Evolutionary conservation across 2,888 invertebrate genomes (phyloP), one percentile per base, ranked within the genome.

Genomic region (Nomada hirtipes): DNA sequence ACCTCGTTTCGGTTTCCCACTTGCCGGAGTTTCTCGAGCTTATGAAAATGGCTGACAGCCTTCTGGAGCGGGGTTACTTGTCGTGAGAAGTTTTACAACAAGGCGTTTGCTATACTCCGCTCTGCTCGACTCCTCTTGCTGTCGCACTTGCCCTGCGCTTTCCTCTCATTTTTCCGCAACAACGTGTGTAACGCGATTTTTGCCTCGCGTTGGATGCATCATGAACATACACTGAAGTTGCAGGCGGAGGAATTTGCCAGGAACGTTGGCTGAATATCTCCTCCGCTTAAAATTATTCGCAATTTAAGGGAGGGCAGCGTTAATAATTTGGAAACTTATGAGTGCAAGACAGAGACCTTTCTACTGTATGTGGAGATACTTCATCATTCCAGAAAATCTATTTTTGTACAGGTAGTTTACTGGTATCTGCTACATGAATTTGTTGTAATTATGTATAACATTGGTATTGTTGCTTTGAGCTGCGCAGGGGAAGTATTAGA

Each of bases 41-140:
- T 85, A 83, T 84, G 86, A 88, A 86, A 89, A 89, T 88, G 85
- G 84, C 87, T 80, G 89, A 86, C 85, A 83, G 88, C 88, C 86
- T 88, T 83, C 78, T 75, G 78, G 83, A 81, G 77, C 82, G 69
- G 36, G 69, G 79, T 85, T 87, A 83, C 79, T 81, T 60, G 74
- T 72, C 71, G 74, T 60, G 72, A 75, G 65, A 85, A 86, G 81
- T 86, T 80, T 79, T 76, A 78, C 73, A 80, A 84, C 78, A 57
- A 76, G 76, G 59, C 65, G 74, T 78, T 86, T 53, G 67, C 65
- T 70, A 76, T 64, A 73, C 70, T 50, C 67, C 67, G 63, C 65
- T n/a, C 18, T 15, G 42, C 57, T 36, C 65, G 63, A 57, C 20
- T 57, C 20, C 53, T 70, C 52, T 20, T 18, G 50, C 36, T 36